A percentile compares a stretch with the other conserved stretches of the same genome.
Evolutionary conservation across 2,888 invertebrate genomes (phyloP).

Genomic region (Heliconius ismenius): DNA sequence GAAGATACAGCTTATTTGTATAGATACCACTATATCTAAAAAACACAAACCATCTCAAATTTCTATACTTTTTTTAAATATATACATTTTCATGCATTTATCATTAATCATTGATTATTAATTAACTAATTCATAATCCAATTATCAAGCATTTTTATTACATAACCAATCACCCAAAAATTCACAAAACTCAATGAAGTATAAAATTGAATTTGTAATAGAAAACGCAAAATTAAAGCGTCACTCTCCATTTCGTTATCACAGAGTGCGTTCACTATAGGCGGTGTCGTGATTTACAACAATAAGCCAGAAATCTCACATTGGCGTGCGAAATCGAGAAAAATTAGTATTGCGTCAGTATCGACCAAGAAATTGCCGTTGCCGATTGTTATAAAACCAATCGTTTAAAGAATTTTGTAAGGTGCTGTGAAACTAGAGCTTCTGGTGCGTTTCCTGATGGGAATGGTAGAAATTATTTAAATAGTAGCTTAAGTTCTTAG

Average conservation of each 20-base stretch:
- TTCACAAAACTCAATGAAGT: slow-evolving; percentile 2
- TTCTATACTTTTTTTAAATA: no score
- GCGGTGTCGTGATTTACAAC: slow-evolving; percentile 69
- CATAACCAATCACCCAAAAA: slow-evolving; percentile 16
- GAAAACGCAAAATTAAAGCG: slow-evolving; percentile 53
- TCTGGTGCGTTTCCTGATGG: slow-evolving; percentile 15
- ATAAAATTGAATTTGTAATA: slow-evolving; percentile 22
- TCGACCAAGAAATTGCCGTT: slow-evolving; percentile 66
- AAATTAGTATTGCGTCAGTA: slow-evolving; percentile 70
- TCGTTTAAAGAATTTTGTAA: slow-evolving; percentile 67
- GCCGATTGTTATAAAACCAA: slow-evolving; percentile 69
- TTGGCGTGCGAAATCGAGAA: slow-evolving; percentile 69
- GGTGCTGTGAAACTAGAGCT: slow-evolving; percentile 30
- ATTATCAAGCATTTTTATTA: neutral
- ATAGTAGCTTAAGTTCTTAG: neutral
- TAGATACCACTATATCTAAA: no score
- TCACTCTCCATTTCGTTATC: slow-evolving; percentile 61
- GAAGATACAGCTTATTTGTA: no score
- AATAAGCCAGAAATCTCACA: slow-evolving; percentile 68
- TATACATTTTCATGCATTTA: no score
- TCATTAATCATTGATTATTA: no score
- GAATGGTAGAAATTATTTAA: neutral
- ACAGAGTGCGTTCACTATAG: slow-evolving; percentile 53
- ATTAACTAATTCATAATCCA: no score
- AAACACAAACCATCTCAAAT: no score